Evolutionary conservation across 2,888 invertebrate genomes (phyloP), one percentile per base, ranked within the genome.

Genomic region (Hofmannophila pseudospretella): DNA sequence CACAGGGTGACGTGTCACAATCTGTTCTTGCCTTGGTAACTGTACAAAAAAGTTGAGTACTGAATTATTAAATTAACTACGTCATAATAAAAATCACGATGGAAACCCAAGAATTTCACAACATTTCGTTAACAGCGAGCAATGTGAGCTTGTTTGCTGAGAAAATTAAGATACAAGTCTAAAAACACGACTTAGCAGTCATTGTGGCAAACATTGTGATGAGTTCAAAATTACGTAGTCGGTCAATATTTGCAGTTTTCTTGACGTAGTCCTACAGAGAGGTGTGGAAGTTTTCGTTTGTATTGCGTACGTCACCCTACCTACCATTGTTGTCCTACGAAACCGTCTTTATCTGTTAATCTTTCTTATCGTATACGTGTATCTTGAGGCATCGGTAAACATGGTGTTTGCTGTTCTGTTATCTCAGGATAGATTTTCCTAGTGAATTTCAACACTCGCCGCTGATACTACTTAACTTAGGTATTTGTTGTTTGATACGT

Each of bases 261-360:
- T 67, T 70, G 73, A 80, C 78, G 78, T 74, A 68, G 53, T 38
- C 38, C 39, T 39, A 40, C 47, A 54, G 51, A 67, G 68, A 79
- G 77, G 79, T 48, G 80, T 77, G 81, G 79, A 81, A 81, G 61
- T 71, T 84, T 84, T 80, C 65, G 58, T 66, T 49, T 20, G 7
- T n/a, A 4, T 22, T 22, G 27, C 16, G 38, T 62, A 74, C 79
- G 82, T 78, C 76, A 80, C 51, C 35, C 38, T 47, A 45, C 39
- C 42, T 39, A 49, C 39, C 40, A 37, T 41, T 43, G 49, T 41
- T 44, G 36, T 39, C 47, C 39, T 43, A 50, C 41, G 32, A 42
- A 44, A 45, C 44, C 38, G 39, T 43, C 39, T 48, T 57, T 55
- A 56, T 49, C 49, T 50, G 44, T 44, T 58, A 49, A 57, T 58